Percentiles rank a stretch among this genome's conserved stretches.
These are phyloP conservation scores for Anoncus sp. DNA, from an alignment of 2,888 invertebrate genomes.

Conservation along the genomic window DNA sequence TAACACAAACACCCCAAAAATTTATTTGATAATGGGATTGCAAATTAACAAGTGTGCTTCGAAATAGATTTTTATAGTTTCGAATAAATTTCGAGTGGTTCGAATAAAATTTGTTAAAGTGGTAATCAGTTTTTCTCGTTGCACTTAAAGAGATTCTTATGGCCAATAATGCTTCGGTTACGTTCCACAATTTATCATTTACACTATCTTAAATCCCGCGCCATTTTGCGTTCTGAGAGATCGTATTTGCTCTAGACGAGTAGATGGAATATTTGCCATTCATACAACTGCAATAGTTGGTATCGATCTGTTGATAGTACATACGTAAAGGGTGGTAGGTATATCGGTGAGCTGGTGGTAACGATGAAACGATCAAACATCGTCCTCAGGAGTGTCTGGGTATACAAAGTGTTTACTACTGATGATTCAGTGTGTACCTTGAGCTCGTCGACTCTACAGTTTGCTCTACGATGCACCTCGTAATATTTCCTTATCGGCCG, in stretches of 20 bases:
- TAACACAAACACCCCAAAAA: no score
- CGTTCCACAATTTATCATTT: not conserved
- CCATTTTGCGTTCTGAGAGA: not conserved
- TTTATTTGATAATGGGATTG: not conserved
- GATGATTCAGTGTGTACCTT: slow-evolving; percentile 13
- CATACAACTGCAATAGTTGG: not conserved
- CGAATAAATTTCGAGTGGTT: not conserved
- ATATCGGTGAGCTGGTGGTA: not conserved
- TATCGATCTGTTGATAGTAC: slow-evolving; percentile 34
- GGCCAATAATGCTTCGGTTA: not conserved
- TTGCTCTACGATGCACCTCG: slow-evolving; percentile 30
- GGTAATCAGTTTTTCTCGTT: not conserved
- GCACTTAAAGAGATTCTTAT: not conserved
- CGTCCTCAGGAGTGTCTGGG: slow-evolving; percentile 15
- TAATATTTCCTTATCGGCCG: slow-evolving; percentile 34
- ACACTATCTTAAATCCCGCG: not conserved
- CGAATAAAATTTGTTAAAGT: not conserved
- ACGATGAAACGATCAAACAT: slow-evolving; percentile 44
- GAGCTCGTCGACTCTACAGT: slow-evolving; percentile 22
- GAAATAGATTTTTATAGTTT: not conserved
- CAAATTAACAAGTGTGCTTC: not conserved
- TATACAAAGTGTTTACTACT: not conserved
- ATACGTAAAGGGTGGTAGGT: slow-evolving; percentile 7
- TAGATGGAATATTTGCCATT: slow-evolving; percentile 1
- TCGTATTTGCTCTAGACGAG: not conserved